phyloP scores from a whole-genome alignment of 2,113 vertebrate genomes.

The Lagenorhynchus albirostris region DNA sequence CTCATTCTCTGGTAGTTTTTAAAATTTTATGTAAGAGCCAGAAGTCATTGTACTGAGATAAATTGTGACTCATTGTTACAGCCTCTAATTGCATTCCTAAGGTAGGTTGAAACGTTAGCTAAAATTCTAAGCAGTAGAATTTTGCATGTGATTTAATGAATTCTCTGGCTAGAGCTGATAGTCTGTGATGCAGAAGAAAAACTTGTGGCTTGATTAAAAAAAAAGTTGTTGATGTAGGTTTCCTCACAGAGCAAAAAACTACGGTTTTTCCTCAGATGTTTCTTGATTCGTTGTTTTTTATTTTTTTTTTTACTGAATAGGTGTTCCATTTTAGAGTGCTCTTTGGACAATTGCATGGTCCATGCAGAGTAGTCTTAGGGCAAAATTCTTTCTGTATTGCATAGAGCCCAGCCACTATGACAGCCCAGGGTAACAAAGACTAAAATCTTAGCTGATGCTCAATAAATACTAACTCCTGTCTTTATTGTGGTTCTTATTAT shows the following conservation, averaged over 20 bases:
- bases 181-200: conserved; percentile 18
- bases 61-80: conserved; percentile 74
- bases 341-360: background rate
- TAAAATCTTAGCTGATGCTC: background rate
- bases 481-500: background rate
- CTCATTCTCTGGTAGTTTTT: conserved; percentile 78
- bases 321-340: background rate
- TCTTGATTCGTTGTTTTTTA: background rate
- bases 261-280: background rate
- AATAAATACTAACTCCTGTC: background rate
- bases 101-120: conserved; percentile 72
- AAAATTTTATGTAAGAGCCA: conserved; percentile 66
- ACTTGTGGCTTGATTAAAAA: background rate
- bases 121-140: conserved; percentile 64
- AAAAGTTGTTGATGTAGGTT: background rate
- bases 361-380: background rate
- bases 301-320: background rate
- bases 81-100: conserved; percentile 75
- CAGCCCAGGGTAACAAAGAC: background rate
- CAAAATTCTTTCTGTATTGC: background rate
- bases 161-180: conserved; percentile 53
- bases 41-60: conserved; percentile 80
- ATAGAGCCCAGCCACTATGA: background rate
- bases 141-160: conserved; percentile 52
- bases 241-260: background rate